Conservation (phyloP, 2,888 invertebrate genomes). For the Lepidochitona cinerea region DNA sequence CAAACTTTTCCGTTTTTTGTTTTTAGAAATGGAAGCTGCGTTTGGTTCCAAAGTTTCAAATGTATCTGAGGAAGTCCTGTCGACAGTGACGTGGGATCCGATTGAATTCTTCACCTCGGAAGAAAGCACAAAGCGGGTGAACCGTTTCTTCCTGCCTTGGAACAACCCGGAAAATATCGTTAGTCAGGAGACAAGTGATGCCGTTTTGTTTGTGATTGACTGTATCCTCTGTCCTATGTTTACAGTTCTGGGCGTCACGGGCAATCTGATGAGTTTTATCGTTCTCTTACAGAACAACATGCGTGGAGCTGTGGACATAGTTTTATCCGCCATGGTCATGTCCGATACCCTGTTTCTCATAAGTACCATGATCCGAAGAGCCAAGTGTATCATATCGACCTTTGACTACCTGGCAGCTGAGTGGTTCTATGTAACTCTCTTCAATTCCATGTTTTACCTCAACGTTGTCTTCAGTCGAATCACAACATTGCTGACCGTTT, state of each 20-base stretch:
- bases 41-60: no score
- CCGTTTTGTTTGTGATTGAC: slow-evolving; percentile 28
- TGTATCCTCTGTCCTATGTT: slow-evolving; percentile 37
- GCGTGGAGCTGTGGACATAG: slow-evolving; percentile 28
- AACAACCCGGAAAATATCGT: slow-evolving; percentile 36
- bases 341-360: slow-evolving; percentile 33
- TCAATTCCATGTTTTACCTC: slow-evolving; percentile 32
- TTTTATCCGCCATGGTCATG: slow-evolving; percentile 31
- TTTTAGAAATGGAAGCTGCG: no score
- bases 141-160: slow-evolving; percentile 27
- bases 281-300: slow-evolving; percentile 23
- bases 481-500: slow-evolving; percentile 32
- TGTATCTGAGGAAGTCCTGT: no score
- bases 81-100: no score
- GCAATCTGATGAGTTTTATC: slow-evolving; percentile 31
- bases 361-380: slow-evolving; percentile 35
- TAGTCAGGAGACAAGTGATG: slow-evolving; percentile 23
- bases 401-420: slow-evolving; percentile 23
- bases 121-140: no score
- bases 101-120: no score
- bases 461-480: slow-evolving; percentile 33
- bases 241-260: slow-evolving; percentile 30
- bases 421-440: slow-evolving; percentile 26
- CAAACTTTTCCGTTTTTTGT: no score
- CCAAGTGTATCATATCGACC: slow-evolving; percentile 29